Evolutionary conservation across 2,797 vertebrate genomes (phyloP).

Genomic region (Sebastolobus alascanus): DNA sequence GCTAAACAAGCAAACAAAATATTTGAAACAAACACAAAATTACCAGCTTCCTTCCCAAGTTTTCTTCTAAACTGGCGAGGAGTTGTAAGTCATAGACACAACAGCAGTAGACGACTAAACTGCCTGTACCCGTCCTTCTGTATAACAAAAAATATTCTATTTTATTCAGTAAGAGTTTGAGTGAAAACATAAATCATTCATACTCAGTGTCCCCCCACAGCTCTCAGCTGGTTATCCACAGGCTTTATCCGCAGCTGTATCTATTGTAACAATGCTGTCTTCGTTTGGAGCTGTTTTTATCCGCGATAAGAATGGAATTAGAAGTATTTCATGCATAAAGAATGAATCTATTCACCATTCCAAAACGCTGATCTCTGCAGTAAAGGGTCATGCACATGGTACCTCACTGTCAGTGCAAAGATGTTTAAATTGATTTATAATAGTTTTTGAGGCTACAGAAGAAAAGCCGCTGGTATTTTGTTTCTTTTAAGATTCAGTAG

Average conservation of each 20-base stretch:
- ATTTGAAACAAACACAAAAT: neutral
- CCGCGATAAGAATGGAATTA: constrained; percentile 22
- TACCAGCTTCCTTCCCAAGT: neutral
- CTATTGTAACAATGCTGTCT: constrained; percentile 33
- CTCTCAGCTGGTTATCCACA: constrained; percentile 9
- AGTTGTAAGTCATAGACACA: neutral
- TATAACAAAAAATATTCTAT: neutral
- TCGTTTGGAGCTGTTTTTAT: constrained; percentile 28
- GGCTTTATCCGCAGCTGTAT: constrained; percentile 22
- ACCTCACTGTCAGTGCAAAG: neutral
- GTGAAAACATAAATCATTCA: constrained; percentile 19
- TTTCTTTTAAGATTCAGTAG: neutral
- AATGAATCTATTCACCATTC: constrained; percentile 11
- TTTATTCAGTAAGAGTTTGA: neutral
- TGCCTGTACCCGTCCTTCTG: neutral
- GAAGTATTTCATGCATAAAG: constrained; percentile 27
- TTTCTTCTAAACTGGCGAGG: neutral
- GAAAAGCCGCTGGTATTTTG: neutral
- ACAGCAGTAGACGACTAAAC: neutral
- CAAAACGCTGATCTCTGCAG: neutral
- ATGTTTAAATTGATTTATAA: neutral
- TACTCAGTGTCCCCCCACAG: neutral
- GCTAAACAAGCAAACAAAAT: neutral
- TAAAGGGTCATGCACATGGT: neutral
- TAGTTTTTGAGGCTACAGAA: neutral